These are phyloP conservation scores for Amphipoea lucens DNA, from an alignment of 2,888 invertebrate species.

Conservation along the genomic window DNA sequence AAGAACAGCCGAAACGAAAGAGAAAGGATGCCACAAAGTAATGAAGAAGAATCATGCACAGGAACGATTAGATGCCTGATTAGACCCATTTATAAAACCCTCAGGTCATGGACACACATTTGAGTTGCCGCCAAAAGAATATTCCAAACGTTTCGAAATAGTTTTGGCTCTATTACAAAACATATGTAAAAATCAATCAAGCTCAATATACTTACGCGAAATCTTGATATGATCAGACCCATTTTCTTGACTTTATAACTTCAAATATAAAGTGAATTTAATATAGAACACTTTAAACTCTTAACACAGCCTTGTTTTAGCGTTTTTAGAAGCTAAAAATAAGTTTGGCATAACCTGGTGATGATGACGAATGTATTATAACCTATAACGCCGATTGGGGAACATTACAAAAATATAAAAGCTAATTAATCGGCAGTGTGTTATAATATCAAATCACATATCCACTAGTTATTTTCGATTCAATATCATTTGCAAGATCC, in stretches of 20 bases:
- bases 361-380: constrained; percentile 84
- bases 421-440: constrained; percentile 54
- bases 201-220: constrained; percentile 90
- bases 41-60: constrained; percentile 37
- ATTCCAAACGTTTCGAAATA: constrained; percentile 81
- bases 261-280: constrained; percentile 62
- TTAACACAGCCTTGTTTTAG: constrained; percentile 74
- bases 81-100: constrained; percentile 60
- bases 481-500: constrained; percentile 58
- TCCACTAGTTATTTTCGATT: constrained; percentile 60
- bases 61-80: constrained; percentile 32
- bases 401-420: constrained; percentile 69
- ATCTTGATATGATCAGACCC: constrained; percentile 92
- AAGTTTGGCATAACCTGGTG: constrained; percentile 83
- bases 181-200: constrained; percentile 71
- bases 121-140: constrained; percentile 86
- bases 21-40: constrained; percentile 40
- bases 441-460: constrained; percentile 63
- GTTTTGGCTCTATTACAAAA: constrained; percentile 84
- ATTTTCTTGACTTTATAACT: constrained; percentile 81
- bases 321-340: constrained; percentile 82
- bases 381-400: constrained; percentile 81
- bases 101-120: constrained; percentile 81
- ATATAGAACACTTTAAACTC: constrained; percentile 72
- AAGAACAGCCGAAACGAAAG: constrained; percentile 25